Percentiles rank a stretch among this genome's conserved stretches.
Conservation (phyloP, 2,797 vertebrate genomes). For the Ciconia nigra region DNA sequence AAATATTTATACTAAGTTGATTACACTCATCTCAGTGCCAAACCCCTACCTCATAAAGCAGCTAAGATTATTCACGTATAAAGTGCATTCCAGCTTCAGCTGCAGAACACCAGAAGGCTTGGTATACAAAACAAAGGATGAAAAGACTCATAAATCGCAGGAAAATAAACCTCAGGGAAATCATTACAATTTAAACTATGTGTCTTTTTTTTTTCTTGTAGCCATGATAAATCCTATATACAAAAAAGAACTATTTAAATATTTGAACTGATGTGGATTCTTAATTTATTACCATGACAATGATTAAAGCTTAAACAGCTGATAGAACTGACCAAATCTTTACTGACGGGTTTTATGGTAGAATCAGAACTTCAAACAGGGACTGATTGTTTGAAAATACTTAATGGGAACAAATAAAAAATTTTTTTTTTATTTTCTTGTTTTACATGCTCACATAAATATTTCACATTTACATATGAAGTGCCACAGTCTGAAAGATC, state of each 20-base stretch:
- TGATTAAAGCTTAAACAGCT: neutral
- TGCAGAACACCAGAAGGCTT: neutral
- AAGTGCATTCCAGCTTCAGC: neutral
- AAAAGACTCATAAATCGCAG: neutral
- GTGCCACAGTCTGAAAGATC: neutral
- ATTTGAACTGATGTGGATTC: neutral
- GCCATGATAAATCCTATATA: neutral
- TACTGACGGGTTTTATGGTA: neutral
- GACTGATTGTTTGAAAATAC: neutral
- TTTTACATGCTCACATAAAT: neutral
- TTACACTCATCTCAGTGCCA: neutral
- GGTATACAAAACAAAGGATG: neutral
- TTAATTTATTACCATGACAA: neutral
- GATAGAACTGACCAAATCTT: neutral
- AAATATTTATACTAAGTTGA: neutral
- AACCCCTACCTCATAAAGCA: neutral
- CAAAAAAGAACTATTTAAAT: neutral
- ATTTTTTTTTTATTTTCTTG: neutral
- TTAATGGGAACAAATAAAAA: neutral
- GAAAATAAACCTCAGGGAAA: neutral
- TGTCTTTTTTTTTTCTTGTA: neutral
- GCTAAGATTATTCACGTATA: neutral
- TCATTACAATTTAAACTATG: neutral
- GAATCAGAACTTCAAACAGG: neutral
- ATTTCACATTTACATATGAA: neutral